Evolutionary conservation across 1,140 invertebrate genomes (phyloP), one percentile per base, ranked within the genome.

Genomic region (Microplitis demolitor): DNA sequence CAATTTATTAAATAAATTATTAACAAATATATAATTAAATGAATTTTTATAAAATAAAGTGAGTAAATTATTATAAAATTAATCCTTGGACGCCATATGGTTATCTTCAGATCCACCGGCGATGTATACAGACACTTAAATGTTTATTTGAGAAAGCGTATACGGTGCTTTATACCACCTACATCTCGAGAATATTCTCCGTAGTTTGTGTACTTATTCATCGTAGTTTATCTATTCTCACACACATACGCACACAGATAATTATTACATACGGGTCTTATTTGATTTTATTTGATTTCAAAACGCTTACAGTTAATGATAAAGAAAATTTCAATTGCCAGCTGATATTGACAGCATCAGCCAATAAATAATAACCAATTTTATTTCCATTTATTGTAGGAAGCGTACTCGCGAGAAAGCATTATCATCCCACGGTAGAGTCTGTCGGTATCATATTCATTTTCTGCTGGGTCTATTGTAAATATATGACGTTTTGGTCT

Each of bases 221-320:
- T 70, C 72, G 6, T 45, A 45, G 39, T 45, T 45, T 45, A 45
- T 45, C 39, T 45, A 45, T 45, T 5, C 39, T 73, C 62, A 2
- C 5, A 24, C 6, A 33, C 56, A 39, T 71, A 54, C 50, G 33
- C 39, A 69, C 34, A 64, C 24, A 34, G 11, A 69, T n/a, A 56
- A 8, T 13, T 3, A n/a, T 5, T 45, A 31, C 31, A 67, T 33
- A 39, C 14, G 74, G 75, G 37, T 74, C 85, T 82, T 86, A 86
- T 87, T 86, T 77, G 83, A 86, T 86, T 87, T 87, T 86, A 87
- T 86, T 86, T 83, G 84, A 74, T 84, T 84, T 86, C 81, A 85
- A 78, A 73, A 82, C 83, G 78, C 76, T 14, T 33, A 5, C 66
- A n/a, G 9, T 71, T 8, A 58, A 39, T 69, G n/a, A 14, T 67